Evolutionary conservation across 2,113 vertebrate species (phyloP), one percentile per base, ranked within the genome.

Genomic region (Mobula birostris): DNA sequence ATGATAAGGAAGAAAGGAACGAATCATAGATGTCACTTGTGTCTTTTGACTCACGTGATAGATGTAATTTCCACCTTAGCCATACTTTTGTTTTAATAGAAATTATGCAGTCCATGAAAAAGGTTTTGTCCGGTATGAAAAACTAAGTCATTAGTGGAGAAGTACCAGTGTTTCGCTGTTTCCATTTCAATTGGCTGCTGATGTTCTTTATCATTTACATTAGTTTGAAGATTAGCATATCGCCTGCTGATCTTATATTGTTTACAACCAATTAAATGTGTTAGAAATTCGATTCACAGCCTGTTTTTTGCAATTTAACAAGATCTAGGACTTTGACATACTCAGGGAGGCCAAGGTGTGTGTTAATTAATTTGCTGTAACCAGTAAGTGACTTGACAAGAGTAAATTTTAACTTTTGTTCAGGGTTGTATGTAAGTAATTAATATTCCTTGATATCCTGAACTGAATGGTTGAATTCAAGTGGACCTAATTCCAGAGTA

Each of bases 181-280:
- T 27, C 27, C 32, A 29, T 88, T 58, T 90, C 63, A 68, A 68
- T 36, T 63, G 63, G 29, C n/a, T 90, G 85, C 63, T 66, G 85
- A 32, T 66, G 63, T 27, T 66, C 61, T 66, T 90, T 90, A 36
- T 66, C 61, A 68, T 90, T 90, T n/a, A 66, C 83, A 88, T 88
- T 88, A 88, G 83, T 56, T 88, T 88, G 83, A 88, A 88, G 83
- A 88, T 88, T 88, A 88, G 83, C 83, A 88, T 58, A 88, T 88
- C 58, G 14, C 85, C 85, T 90, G 85, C 85, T 90, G 85, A 90
- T 90, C 85, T 90, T 90, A 66, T 90, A 90, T 90, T 90, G 85
- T 66, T 90, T 90, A 66, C 85, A 90, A 90, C 85, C 85, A 90
- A 90, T 90, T 90, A 90, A 63, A 68, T 63, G 63, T 90, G 85